Conservation (phyloP, 37 sponge, comb jelly and placozoan genomes). For the Cladorhizidae sp. region DNA sequence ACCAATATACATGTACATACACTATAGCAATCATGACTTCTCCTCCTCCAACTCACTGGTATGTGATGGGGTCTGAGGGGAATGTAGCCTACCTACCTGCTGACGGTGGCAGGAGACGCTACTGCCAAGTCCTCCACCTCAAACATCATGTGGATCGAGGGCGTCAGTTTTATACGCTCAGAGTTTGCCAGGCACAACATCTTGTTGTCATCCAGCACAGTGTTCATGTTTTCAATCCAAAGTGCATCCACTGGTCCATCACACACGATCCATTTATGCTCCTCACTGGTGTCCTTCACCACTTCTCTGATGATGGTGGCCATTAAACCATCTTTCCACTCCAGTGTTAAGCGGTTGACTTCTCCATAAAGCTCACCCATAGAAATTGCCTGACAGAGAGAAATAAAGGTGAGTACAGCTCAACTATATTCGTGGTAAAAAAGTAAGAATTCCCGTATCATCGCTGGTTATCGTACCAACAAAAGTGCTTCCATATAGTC, state of each 20-base stretch:
- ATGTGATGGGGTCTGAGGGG: neutral
- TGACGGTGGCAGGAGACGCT: constrained; percentile 98
- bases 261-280: constrained; percentile 98
- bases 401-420: too few species aligned
- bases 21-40: too few species aligned
- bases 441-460: too few species aligned
- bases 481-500: too few species aligned
- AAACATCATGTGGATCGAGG: constrained; percentile 97
- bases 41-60: too few species aligned
- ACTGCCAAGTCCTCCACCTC: constrained; percentile 98
- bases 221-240: constrained; percentile 99
- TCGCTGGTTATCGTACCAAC: too few species aligned
- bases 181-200: constrained; percentile 99
- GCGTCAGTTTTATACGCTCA: constrained; percentile 95
- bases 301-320: constrained; percentile 93
- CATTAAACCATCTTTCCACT: constrained; percentile 99
- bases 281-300: constrained; percentile 97
- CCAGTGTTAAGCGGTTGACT: constrained; percentile 92
- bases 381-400: constrained; percentile 55
- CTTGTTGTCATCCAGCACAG: constrained; percentile 99
- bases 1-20: too few species aligned
- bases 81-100: constrained; percentile 85
- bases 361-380: constrained; percentile 99
- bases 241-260: constrained; percentile 99
- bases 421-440: too few species aligned